These are phyloP conservation scores for Capromys pilorides DNA, from an alignment of 2,797 vertebrate species.

Conservation along the genomic window DNA sequence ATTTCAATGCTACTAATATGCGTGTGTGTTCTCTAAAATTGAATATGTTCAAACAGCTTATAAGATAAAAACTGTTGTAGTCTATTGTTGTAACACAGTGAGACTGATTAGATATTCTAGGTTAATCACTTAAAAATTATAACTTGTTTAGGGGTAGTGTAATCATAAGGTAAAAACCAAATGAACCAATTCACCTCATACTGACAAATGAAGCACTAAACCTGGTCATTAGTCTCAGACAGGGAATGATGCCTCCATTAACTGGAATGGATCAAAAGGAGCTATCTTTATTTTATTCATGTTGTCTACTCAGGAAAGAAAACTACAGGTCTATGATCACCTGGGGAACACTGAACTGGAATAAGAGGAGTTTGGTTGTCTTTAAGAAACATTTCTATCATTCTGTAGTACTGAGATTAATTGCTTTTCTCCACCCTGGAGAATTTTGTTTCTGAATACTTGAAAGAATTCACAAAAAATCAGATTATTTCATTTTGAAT, in stretches of 20 bases:
- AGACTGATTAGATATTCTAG: not conserved
- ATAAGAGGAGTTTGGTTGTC: conserved; percentile 50
- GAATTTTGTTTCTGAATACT: conserved; percentile 48
- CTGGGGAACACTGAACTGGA: conserved; percentile 36
- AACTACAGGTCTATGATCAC: conserved; percentile 40
- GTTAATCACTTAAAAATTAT: not conserved
- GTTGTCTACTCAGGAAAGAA: conserved; percentile 45
- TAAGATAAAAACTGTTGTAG: not conserved
- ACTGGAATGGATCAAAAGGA: conserved; percentile 44
- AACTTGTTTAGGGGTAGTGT: not conserved
- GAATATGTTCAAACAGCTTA: not conserved
- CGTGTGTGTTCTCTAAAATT: not conserved
- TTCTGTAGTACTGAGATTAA: conserved; percentile 21
- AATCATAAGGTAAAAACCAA: not conserved
- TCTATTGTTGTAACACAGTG: not conserved
- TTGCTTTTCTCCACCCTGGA: not conserved
- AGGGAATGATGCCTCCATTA: not conserved
- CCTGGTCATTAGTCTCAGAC: not conserved
- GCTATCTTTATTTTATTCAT: not conserved
- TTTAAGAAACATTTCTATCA: conserved; percentile 69
- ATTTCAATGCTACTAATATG: not conserved
- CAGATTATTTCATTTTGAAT: conserved; percentile 55
- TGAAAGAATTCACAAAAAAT: conserved; percentile 42
- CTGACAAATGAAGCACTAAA: conserved; percentile 32
- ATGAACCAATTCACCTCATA: not conserved